Evolutionary conservation across 2,888 invertebrate genomes (phyloP).

Genomic region (Cordilura impudica): DNA sequence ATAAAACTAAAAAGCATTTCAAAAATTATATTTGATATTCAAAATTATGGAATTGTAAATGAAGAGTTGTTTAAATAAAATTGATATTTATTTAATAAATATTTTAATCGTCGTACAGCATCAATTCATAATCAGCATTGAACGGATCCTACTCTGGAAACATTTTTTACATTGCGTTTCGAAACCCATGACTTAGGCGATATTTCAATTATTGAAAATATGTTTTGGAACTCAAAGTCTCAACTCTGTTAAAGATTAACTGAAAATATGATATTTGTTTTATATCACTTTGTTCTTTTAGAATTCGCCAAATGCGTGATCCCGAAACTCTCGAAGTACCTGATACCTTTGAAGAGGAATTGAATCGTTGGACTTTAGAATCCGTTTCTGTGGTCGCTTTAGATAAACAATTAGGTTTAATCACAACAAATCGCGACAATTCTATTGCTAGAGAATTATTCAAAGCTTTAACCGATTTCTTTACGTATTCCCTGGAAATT

Average conservation of each 20-base stretch:
- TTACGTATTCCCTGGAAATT: slow-evolving; percentile 61
- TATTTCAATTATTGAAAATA: too few species aligned
- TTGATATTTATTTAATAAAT: too few species aligned
- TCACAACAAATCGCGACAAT: slow-evolving; percentile 62
- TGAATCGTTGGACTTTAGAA: slow-evolving; percentile 82
- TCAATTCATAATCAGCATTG: too few species aligned
- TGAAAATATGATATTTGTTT: too few species aligned
- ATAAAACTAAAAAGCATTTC: too few species aligned
- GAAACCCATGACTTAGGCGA: too few species aligned
- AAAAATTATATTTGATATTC: too few species aligned
- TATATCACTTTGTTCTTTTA: slow-evolving; percentile 56
- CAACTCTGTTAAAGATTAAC: not conserved
- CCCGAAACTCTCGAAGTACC: slow-evolving; percentile 74
- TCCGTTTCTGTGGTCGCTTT: slow-evolving; percentile 78
- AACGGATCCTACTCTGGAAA: too few species aligned
- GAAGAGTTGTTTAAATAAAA: too few species aligned
- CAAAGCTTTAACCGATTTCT: slow-evolving; percentile 59
- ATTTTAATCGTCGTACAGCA: too few species aligned
- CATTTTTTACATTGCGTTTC: too few species aligned
- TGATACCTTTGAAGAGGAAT: slow-evolving; percentile 78
- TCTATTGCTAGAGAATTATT: slow-evolving; percentile 64
- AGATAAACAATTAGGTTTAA: slow-evolving; percentile 74
- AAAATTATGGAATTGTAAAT: too few species aligned
- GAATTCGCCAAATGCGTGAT: slow-evolving; percentile 74
- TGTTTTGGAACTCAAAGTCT: not conserved